Conservation (phyloP, 2,113 vertebrate genomes). For the Anguilla japonica region DNA sequence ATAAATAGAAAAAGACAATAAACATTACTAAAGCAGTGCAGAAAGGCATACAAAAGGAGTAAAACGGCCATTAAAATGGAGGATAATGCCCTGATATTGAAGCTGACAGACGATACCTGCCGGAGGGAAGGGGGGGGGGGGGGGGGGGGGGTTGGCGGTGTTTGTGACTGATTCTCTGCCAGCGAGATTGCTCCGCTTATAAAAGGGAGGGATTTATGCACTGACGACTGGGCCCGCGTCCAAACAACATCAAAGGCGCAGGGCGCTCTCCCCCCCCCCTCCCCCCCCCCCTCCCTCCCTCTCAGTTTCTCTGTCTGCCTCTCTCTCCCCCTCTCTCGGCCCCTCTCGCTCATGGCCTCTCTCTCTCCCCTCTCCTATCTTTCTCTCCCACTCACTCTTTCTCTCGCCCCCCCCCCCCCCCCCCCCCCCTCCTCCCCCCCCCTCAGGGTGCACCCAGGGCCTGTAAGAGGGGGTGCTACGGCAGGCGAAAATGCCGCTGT, state of each 20-base stretch:
- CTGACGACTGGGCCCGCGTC: conserved; percentile 55
- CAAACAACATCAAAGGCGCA: conserved; percentile 66
- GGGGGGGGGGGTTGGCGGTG: conserved; percentile 44
- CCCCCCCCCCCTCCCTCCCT: neutral
- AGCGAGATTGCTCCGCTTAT: conserved; percentile 62
- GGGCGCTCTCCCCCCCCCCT: conserved; percentile 52
- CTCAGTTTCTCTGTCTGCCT: conserved; percentile 9
- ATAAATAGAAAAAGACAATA: neutral
- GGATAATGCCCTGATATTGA: neutral
- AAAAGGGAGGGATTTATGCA: conserved; percentile 63
- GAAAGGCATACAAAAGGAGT: neutral
- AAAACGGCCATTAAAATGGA: neutral
- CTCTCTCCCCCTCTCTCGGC: neutral
- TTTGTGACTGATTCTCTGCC: conserved; percentile 41
- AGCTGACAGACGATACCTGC: conserved; percentile 20
- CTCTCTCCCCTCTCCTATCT: conserved; percentile 60
- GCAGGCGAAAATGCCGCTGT: neutral
- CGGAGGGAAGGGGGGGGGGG: conserved; percentile 34
- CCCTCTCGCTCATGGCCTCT: neutral
- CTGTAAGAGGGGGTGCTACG: neutral
- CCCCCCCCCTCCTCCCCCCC: too few species aligned
- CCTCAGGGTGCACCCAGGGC: too few species aligned
- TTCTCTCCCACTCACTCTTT: conserved; percentile 38
- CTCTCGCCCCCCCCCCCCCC: too few species aligned
- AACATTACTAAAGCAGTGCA: neutral